Evolutionary conservation across 2,797 vertebrate species (phyloP).

Genomic region (Microctenopoma lineatum): DNA sequence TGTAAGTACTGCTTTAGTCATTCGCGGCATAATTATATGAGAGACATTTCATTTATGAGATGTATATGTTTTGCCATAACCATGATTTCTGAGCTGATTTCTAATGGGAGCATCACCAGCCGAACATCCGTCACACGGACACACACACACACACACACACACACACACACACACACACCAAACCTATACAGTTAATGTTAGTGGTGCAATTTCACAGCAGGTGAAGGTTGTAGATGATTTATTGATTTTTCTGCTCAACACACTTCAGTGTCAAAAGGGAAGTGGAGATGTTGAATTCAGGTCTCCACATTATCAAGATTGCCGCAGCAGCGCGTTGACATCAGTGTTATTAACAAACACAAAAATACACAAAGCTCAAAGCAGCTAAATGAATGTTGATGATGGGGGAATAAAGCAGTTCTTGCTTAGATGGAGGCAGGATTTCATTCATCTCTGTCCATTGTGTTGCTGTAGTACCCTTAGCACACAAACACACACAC

Average conservation of each 20-base stretch:
- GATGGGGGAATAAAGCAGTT: conserved; percentile 33
- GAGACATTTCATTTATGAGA: too few species aligned
- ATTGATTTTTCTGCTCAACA: conserved; percentile 15
- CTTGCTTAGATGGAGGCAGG: conserved; percentile 36
- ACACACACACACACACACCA: too few species aligned
- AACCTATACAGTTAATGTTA: not conserved
- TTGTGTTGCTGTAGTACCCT: conserved; percentile 50
- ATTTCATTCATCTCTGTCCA: conserved; percentile 61
- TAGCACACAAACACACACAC: conserved; percentile 24
- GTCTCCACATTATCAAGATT: conserved; percentile 25
- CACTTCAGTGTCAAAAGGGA: conserved; percentile 29
- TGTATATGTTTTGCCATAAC: too few species aligned
- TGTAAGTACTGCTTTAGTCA: too few species aligned
- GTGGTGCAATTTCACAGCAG: not conserved
- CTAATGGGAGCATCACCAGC: too few species aligned
- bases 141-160: too few species aligned
- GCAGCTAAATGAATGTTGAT: conserved; percentile 50
- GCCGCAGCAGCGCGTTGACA: not conserved
- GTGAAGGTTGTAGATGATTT: conserved; percentile 5
- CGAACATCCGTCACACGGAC: too few species aligned
- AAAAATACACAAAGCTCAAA: conserved; percentile 41
- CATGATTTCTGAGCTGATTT: too few species aligned
- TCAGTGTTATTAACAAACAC: conserved; percentile 48
- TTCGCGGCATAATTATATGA: too few species aligned
- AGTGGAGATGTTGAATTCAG: conserved; percentile 25